Conservation (phyloP, 2,888 invertebrate genomes). For the Anoncus sp. region DNA sequence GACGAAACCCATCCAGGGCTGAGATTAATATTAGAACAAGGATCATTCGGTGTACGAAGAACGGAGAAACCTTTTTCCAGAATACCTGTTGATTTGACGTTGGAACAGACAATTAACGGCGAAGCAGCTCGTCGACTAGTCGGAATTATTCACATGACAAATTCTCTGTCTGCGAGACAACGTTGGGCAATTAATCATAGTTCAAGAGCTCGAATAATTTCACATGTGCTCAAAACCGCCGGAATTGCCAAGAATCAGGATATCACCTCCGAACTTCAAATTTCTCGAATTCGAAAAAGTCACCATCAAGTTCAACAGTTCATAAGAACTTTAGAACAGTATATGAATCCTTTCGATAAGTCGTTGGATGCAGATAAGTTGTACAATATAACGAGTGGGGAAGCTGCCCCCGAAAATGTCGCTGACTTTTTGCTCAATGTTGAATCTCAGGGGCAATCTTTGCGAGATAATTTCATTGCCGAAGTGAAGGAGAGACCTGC, state of each 20-base stretch:
- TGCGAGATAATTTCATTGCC: conserved; percentile 28
- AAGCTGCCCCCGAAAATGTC: conserved; percentile 25
- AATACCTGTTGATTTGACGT: conserved; percentile 68
- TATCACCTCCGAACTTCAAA: conserved; percentile 47
- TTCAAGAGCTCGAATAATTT: conserved; percentile 61
- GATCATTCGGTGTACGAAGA: conserved; percentile 37
- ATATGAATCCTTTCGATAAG: conserved; percentile 67
- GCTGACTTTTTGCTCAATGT: conserved; percentile 35
- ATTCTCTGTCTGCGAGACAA: conserved; percentile 64
- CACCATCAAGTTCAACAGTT: conserved; percentile 21
- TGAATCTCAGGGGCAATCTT: conserved; percentile 23
- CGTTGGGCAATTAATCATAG: conserved; percentile 65
- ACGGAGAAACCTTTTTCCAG: conserved; percentile 64
- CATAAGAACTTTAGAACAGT: conserved; percentile 49
- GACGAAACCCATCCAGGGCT: conserved; percentile 74
- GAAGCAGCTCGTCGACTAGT: conserved; percentile 69
- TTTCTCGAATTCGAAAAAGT: conserved; percentile 37
- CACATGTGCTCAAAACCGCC: conserved; percentile 53
- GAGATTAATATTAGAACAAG: conserved; percentile 46
- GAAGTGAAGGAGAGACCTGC: conserved; percentile 11
- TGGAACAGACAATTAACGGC: conserved; percentile 70
- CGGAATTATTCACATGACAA: conserved; percentile 65
- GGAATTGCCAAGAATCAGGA: conserved; percentile 53
- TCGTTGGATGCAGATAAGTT: conserved; percentile 25
- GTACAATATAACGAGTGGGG: conserved; percentile 31